Evolutionary conservation across 2,888 invertebrate genomes (phyloP).

Genomic region (Aphelenchoides bicaudatus): DNA sequence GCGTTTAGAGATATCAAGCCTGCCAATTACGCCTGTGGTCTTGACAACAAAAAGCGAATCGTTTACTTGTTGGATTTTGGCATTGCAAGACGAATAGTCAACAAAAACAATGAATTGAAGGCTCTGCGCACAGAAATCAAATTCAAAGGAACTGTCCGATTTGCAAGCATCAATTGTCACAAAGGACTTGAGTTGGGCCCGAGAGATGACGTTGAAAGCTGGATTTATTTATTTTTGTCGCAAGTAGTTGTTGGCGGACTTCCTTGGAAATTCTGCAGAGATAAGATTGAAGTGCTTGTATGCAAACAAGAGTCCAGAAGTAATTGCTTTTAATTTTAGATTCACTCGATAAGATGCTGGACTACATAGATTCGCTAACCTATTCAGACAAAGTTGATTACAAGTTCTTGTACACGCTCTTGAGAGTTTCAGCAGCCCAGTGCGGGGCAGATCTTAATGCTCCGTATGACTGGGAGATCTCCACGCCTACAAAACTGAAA

Average conservation of each 20-base stretch:
- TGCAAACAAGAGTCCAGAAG: no score
- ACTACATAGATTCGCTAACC: slow-evolving; percentile 38
- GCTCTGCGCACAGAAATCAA: slow-evolving; percentile 21
- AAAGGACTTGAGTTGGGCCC: slow-evolving; percentile 40
- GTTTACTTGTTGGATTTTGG: slow-evolving; percentile 50
- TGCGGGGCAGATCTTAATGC: no score
- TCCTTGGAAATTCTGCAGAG: slow-evolving; percentile 42
- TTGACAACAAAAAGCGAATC: slow-evolving; percentile 23
- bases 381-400: slow-evolving; percentile 43
- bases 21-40: slow-evolving; percentile 47
- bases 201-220: slow-evolving; percentile 55
- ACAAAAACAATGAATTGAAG: slow-evolving; percentile 36
- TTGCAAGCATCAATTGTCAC: slow-evolving; percentile 50
- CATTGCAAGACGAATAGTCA: slow-evolving; percentile 40
- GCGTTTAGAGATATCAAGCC: slow-evolving; percentile 50
- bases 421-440: slow-evolving; percentile 27
- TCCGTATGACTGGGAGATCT: slow-evolving; percentile 13
- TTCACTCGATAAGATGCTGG: slow-evolving; percentile 32
- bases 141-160: slow-evolving; percentile 51
- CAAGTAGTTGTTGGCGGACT: slow-evolving; percentile 39
- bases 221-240: slow-evolving; percentile 53
- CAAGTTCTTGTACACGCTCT: slow-evolving; percentile 37
- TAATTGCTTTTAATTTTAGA: no score
- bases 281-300: no score
- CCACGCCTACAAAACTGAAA: no score